phyloP scores from a whole-genome alignment of 2,113 vertebrate genomes.

The Garra rufa region DNA sequence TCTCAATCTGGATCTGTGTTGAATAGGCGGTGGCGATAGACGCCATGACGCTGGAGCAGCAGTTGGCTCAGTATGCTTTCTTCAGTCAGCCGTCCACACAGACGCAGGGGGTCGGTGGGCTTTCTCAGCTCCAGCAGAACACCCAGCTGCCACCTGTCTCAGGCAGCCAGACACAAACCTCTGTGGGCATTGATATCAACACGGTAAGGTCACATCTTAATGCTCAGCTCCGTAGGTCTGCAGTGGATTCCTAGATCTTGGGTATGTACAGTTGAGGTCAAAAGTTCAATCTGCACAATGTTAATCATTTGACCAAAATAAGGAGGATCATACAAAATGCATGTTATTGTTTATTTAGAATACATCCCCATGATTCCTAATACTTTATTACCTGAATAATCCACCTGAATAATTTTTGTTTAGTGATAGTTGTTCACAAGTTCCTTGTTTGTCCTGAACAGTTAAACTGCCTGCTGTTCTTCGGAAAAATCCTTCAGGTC shows the following conservation, averaged over 20 bases:
- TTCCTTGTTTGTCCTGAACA: too few relatives aligned
- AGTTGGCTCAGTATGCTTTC: conserved; percentile 90
- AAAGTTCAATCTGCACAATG: too few relatives aligned
- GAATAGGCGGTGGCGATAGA: conserved; percentile 86
- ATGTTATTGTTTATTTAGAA: too few relatives aligned
- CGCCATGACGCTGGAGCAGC: conserved; percentile 89
- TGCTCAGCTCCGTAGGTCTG: background rate
- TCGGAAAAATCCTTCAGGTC: too few relatives aligned
- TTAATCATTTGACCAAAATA: too few relatives aligned
- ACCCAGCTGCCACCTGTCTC: conserved; percentile 83
- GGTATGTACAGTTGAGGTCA: too few relatives aligned
- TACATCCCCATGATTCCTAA: too few relatives aligned
- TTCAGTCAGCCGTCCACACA: conserved; percentile 82
- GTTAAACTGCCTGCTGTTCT: too few relatives aligned
- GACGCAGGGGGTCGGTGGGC: background rate
- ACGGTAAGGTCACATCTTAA: conserved; percentile 77
- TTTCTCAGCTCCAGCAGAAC: conserved; percentile 74
- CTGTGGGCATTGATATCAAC: conserved; percentile 85
- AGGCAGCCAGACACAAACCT: conserved; percentile 80
- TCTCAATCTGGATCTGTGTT: conserved; percentile 18
- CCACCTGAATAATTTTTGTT: too few relatives aligned
- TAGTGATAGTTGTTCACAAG: too few relatives aligned
- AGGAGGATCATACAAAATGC: too few relatives aligned
- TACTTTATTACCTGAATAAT: too few relatives aligned
- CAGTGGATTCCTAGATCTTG: background rate